phyloP scores from a whole-genome alignment of 2,888 invertebrate species.

The Dryocosmus kuriphilus region DNA sequence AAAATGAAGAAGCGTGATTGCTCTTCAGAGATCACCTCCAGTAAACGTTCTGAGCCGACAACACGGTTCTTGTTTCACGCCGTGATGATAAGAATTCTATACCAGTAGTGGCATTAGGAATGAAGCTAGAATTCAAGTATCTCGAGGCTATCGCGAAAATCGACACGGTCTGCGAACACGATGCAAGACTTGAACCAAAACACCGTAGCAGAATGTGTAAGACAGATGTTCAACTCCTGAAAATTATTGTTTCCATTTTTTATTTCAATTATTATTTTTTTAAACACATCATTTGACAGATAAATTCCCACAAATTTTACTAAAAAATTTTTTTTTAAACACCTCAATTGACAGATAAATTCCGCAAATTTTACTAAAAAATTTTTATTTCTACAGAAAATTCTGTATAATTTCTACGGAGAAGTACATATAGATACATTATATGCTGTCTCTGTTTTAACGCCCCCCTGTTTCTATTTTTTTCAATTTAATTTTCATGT shows the following conservation, averaged over 20 bases:
- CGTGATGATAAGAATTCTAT: constrained; percentile 4
- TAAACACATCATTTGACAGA: too few species aligned
- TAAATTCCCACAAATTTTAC: too few species aligned
- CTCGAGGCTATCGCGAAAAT: not conserved
- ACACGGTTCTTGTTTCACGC: constrained; percentile 1
- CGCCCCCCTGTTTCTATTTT: too few species aligned
- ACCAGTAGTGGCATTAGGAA: constrained; percentile 1
- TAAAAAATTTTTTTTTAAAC: too few species aligned
- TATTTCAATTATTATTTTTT: not conserved
- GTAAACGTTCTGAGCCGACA: not conserved
- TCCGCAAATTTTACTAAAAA: too few species aligned
- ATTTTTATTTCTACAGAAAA: too few species aligned
- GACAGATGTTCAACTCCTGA: not conserved
- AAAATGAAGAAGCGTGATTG: not conserved
- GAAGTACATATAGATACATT: too few species aligned
- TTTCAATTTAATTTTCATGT: too few species aligned
- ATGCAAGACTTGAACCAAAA: not conserved
- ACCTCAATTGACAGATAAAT: too few species aligned
- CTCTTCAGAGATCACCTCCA: constrained; percentile 11
- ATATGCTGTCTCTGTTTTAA: too few species aligned
- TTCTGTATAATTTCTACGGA: too few species aligned
- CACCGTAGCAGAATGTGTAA: not conserved
- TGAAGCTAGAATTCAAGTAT: constrained; percentile 4
- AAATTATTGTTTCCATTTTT: not conserved
- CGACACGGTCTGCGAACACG: not conserved